Evolutionary conservation across 1,140 invertebrate species (phyloP).

Genomic region (Callitettix versicolor): DNA sequence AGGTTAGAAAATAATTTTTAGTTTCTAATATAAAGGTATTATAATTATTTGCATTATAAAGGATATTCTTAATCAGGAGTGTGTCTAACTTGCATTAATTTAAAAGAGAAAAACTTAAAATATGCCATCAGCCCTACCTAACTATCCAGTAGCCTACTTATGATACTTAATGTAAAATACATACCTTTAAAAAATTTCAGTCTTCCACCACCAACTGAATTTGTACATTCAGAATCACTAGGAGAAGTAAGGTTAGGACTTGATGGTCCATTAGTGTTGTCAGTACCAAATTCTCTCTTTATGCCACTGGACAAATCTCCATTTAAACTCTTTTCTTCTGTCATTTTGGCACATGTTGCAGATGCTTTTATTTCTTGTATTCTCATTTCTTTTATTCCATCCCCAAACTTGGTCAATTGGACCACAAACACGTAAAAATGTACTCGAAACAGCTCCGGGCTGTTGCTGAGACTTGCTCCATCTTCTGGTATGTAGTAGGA

Average conservation of each 20-base stretch:
- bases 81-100: too few relatives aligned
- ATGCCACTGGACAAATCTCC: conserved; percentile 27
- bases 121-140: too few relatives aligned
- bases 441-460: too few relatives aligned
- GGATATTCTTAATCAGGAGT: too few relatives aligned
- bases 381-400: conserved; percentile 24
- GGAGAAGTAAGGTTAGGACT: conserved; percentile 13
- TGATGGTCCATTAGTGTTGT: conserved; percentile 12
- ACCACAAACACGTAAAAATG: too few relatives aligned
- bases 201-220: conserved; percentile 34
- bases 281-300: conserved; percentile 19
- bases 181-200: conserved; percentile 47
- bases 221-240: conserved; percentile 21
- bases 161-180: too few relatives aligned
- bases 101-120: too few relatives aligned
- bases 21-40: too few relatives aligned
- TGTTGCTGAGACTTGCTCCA: neutral
- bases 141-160: too few relatives aligned
- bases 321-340: conserved; percentile 30
- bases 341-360: conserved; percentile 30
- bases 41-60: too few relatives aligned
- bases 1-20: too few relatives aligned
- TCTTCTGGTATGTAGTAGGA: neutral
- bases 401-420: neutral
- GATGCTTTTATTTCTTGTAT: conserved; percentile 24